Percentiles rank a stretch among this genome's conserved stretches.
phyloP scores from a whole-genome alignment of 1,140 invertebrate species.

The Zophobas atratus region DNA sequence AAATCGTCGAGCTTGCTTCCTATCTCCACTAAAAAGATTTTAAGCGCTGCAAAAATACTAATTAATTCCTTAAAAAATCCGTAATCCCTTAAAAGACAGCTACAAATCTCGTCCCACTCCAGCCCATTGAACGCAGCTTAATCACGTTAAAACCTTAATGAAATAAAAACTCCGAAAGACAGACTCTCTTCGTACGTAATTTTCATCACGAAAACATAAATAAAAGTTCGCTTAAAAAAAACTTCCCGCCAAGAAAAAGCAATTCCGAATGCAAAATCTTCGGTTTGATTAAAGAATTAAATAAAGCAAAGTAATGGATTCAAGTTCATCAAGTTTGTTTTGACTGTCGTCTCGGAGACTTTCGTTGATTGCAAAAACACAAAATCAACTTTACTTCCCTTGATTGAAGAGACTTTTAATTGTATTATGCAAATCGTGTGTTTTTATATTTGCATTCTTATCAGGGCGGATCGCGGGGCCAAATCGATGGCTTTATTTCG shows the following conservation, averaged over 20 bases:
- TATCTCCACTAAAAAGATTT: neutral
- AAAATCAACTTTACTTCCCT: slow-evolving; percentile 48
- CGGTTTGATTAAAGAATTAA: slow-evolving; percentile 53
- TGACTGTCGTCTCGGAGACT: slow-evolving; percentile 34
- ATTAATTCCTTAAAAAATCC: slow-evolving; percentile 36
- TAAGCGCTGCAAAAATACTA: neutral
- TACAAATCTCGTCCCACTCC: slow-evolving; percentile 44
- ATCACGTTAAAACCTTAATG: slow-evolving; percentile 53
- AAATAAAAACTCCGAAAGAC: slow-evolving; percentile 52
- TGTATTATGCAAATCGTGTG: slow-evolving; percentile 47
- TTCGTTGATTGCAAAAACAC: slow-evolving; percentile 50
- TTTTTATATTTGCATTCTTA: slow-evolving; percentile 41
- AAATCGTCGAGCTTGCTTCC: no score
- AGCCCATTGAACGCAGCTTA: slow-evolving; percentile 49
- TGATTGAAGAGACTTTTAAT: slow-evolving; percentile 52
- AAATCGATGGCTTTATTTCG: neutral
- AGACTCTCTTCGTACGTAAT: slow-evolving; percentile 20
- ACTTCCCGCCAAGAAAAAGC: slow-evolving; percentile 23
- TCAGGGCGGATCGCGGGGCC: neutral
- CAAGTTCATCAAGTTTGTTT: slow-evolving; percentile 55
- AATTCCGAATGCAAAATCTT: slow-evolving; percentile 47
- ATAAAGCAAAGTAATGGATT: slow-evolving; percentile 52
- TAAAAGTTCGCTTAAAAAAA: slow-evolving; percentile 43
- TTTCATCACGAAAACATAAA: slow-evolving; percentile 41
- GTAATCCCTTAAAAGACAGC: slow-evolving; percentile 48